A percentile compares a stretch with the other conserved stretches of the same genome.
phyloP scores from a whole-genome alignment of 2,113 vertebrate genomes.

The Ctenodactylus gundi region DNA sequence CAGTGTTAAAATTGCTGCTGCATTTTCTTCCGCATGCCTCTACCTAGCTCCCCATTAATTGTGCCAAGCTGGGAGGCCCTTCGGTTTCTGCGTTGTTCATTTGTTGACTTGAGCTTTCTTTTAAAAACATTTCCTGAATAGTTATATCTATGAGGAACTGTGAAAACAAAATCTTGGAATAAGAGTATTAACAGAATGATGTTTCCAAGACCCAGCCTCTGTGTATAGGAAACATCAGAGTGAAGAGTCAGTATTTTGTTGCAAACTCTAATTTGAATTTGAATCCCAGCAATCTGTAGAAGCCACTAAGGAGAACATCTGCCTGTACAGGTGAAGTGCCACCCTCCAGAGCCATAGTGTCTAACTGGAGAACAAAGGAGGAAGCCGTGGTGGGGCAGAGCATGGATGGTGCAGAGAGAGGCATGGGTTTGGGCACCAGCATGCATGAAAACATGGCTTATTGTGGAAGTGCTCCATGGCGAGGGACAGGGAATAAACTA shows the following conservation, averaged over 20 bases:
- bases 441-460: not conserved
- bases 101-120: not conserved
- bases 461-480: too few relatives aligned
- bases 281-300: not conserved
- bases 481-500: not conserved
- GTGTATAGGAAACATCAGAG: not conserved
- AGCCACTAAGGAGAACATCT: not conserved
- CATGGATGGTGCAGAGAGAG: not conserved
- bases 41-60: not conserved
- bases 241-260: not conserved
- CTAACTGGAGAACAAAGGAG: not conserved
- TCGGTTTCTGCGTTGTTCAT: not conserved
- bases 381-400: not conserved
- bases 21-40: not conserved
- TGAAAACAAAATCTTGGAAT: not conserved
- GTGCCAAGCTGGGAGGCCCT: not conserved
- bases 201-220: not conserved
- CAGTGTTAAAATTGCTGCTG: not conserved
- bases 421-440: rapidly evolving
- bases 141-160: not conserved
- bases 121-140: not conserved
- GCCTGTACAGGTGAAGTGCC: too few relatives aligned
- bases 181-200: not conserved
- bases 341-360: rapidly evolving
- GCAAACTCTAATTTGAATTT: not conserved